Percentiles rank a stretch among this genome's conserved stretches.
Evolutionary conservation across 2,113 vertebrate species (phyloP).

Genomic region (Steatornis caripensis): DNA sequence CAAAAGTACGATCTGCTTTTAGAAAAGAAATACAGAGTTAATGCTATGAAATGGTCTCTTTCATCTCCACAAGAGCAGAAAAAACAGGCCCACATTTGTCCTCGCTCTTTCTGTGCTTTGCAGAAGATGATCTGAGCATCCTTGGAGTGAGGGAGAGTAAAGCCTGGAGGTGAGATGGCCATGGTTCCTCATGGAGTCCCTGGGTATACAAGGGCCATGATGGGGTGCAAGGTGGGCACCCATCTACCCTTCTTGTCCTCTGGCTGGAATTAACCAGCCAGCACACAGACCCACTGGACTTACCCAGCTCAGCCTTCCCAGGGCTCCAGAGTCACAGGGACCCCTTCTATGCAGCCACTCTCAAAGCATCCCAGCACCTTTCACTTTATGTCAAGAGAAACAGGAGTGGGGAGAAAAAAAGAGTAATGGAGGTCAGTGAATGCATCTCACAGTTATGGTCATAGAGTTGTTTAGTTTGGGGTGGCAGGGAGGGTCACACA

Average conservation of each 20-base stretch:
- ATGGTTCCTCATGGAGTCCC: neutral
- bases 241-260: neutral
- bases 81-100: neutral
- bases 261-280: neutral
- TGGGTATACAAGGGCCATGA: fast-evolving
- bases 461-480: neutral
- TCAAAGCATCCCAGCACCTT: neutral
- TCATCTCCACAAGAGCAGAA: neutral
- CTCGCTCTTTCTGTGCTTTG: neutral
- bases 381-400: neutral
- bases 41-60: neutral
- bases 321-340: neutral
- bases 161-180: neutral
- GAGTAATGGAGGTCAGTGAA: neutral
- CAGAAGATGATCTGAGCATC: neutral
- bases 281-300: fast-evolving
- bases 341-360: fast-evolving
- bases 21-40: neutral
- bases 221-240: neutral
- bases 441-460: neutral
- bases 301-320: neutral
- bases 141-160: neutral
- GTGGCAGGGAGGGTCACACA: no score
- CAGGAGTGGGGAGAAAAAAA: neutral
- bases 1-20: neutral